A percentile compares a stretch with the other conserved stretches of the same genome.
These are phyloP conservation scores for Triplophysa dalaica DNA, from an alignment of 2,113 vertebrate genomes.

Conservation along the genomic window DNA sequence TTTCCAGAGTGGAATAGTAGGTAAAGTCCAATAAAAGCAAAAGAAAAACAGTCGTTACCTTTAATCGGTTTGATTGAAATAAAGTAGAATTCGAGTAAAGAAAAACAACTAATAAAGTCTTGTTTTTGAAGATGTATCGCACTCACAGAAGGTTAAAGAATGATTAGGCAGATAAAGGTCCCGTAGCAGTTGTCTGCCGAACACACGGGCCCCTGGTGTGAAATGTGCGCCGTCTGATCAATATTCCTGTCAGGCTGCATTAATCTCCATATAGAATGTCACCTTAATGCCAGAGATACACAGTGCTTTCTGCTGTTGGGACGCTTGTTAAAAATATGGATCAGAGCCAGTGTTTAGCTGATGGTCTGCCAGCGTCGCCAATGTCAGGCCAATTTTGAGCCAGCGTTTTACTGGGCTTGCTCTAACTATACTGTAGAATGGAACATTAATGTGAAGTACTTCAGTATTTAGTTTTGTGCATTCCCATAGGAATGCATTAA, in stretches of 20 bases:
- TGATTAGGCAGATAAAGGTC: slow-evolving; percentile 33
- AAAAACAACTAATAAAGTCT: background rate
- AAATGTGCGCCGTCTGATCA: slow-evolving; percentile 48
- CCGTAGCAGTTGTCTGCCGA: slow-evolving; percentile 28
- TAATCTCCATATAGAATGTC: slow-evolving; percentile 60
- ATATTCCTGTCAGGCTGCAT: slow-evolving; percentile 54
- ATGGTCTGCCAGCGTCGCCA: slow-evolving; percentile 23
- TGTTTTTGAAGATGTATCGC: background rate
- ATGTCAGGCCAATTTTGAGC: slow-evolving; percentile 7
- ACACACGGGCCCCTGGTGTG: slow-evolving; percentile 38
- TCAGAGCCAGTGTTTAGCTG: slow-evolving; percentile 39
- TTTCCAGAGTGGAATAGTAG: no score
- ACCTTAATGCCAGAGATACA: slow-evolving; percentile 51
- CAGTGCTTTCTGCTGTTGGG: slow-evolving; percentile 43
- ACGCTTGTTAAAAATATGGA: slow-evolving; percentile 39
- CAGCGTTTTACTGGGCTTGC: background rate
- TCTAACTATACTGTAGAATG: background rate
- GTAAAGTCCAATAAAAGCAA: no score
- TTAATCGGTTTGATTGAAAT: no score
- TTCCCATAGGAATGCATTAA: background rate
- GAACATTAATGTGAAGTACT: background rate
- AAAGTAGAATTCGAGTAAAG: background rate
- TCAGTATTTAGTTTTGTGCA: background rate
- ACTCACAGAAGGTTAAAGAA: slow-evolving; percentile 33
- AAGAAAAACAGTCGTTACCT: no score